Evolutionary conservation across 2,888 invertebrate species (phyloP).

Genomic region (Cerastis rubricosa): DNA sequence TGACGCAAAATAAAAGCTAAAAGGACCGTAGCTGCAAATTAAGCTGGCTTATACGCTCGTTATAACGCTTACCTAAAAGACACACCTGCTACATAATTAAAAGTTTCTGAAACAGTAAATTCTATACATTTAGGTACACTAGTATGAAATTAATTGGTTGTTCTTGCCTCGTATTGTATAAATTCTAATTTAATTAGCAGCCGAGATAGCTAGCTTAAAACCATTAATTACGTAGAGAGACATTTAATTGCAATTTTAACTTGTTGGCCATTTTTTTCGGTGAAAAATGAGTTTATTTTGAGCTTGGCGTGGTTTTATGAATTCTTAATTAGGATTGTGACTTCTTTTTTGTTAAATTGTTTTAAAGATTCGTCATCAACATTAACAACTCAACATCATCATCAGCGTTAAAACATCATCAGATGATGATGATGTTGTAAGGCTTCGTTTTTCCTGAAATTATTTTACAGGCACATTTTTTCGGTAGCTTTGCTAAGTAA

Average conservation of each 20-base stretch:
- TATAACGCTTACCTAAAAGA: not conserved
- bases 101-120: conserved; percentile 31
- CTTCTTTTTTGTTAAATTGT: conserved; percentile 13
- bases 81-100: conserved; percentile 46
- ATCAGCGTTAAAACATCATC: too few species aligned
- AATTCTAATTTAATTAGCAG: conserved; percentile 57
- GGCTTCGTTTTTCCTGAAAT: not conserved
- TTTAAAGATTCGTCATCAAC: too few species aligned
- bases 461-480: not conserved
- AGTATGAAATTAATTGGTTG: conserved; percentile 47
- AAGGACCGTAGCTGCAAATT: not conserved
- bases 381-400: too few species aligned
- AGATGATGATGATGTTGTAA: too few species aligned
- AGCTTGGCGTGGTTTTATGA: conserved; percentile 33
- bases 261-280: conserved; percentile 22
- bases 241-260: conserved; percentile 39
- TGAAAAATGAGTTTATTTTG: conserved; percentile 11
- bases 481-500: not conserved
- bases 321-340: conserved; percentile 29
- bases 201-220: conserved; percentile 29
- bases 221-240: conserved; percentile 57
- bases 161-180: conserved; percentile 39
- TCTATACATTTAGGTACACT: conserved; percentile 1
- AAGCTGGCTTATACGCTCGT: not conserved
- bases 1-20: too few species aligned